phyloP scores from a whole-genome alignment of 30 jellyfish, hydroid and myxozoan genomes.

The Chironex yamaguchii region DNA sequence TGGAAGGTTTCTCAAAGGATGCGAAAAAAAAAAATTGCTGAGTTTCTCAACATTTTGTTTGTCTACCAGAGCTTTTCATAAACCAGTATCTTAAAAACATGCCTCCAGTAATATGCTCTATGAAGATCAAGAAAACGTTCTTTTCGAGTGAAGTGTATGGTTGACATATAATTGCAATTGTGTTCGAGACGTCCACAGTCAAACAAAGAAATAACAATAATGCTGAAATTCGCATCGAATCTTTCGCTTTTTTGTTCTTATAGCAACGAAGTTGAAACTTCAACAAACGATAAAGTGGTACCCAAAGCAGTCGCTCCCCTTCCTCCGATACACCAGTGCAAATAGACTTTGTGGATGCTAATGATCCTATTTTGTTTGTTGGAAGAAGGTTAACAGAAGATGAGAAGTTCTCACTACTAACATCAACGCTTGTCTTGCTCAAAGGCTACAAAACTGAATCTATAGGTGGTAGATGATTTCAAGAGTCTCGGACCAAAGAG shows the following conservation, averaged over 20 bases:
- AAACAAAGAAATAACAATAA: constrained; percentile 29
- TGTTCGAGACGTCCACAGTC: constrained; percentile 37
- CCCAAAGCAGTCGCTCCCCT: not conserved
- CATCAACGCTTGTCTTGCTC: constrained; percentile 29
- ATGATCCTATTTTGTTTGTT: constrained; percentile 36
- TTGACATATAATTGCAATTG: constrained; percentile 33
- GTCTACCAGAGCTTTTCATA: constrained; percentile 51
- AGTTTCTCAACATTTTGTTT: constrained; percentile 24
- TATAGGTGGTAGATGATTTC: constrained; percentile 35
- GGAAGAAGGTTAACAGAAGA: constrained; percentile 51
- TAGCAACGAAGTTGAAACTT: not conserved
- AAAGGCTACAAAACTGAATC: constrained; percentile 62
- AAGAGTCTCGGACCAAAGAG: constrained; percentile 58
- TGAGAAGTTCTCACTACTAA: constrained; percentile 50
- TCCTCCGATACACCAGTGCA: constrained; percentile 21
- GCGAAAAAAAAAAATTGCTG: constrained; percentile 44
- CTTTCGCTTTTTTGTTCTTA: not conserved
- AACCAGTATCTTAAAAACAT: constrained; percentile 29
- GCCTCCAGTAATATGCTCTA: constrained; percentile 21
- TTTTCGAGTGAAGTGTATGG: constrained; percentile 56
- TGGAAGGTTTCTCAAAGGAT: constrained; percentile 34
- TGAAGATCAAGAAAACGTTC: constrained; percentile 44
- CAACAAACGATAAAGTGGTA: not conserved
- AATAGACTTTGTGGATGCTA: constrained; percentile 55
- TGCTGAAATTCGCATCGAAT: constrained; percentile 61